Conservation (phyloP, 1,140 invertebrate genomes). For the Pemphigus obesinymphae region DNA sequence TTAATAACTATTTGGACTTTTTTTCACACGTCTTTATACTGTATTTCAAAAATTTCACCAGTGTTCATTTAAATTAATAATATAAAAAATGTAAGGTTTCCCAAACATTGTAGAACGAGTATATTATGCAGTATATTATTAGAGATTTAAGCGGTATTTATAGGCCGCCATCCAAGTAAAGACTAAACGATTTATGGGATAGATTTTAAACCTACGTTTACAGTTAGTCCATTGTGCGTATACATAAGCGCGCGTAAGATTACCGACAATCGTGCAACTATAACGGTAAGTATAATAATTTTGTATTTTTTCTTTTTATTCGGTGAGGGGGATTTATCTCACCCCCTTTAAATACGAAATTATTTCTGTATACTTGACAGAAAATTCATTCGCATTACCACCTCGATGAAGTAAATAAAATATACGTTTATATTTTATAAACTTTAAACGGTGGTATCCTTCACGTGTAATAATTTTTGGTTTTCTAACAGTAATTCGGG, state of each 20-base stretch:
- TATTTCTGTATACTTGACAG: neutral
- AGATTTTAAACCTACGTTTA: neutral
- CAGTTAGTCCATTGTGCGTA: constrained; percentile 1
- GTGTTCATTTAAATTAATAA: neutral
- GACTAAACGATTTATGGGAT: constrained; percentile 8
- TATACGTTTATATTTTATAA: too few relatives aligned
- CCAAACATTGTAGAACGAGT: neutral
- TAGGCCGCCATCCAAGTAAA: neutral
- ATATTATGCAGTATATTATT: neutral
- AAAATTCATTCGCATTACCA: neutral
- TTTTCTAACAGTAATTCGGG: neutral
- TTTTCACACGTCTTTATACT: neutral
- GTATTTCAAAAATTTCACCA: neutral
- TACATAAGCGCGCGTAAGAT: neutral
- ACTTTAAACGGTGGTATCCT: neutral
- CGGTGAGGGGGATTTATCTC: neutral
- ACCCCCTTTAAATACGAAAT: neutral
- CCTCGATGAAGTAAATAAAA: too few relatives aligned
- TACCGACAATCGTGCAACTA: constrained; percentile 11
- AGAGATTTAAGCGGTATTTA: neutral
- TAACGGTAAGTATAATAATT: constrained; percentile 22
- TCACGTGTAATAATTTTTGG: neutral
- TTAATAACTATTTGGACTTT: neutral
- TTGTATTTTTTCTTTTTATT: neutral
- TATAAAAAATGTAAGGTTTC: neutral